Evolutionary conservation across 2,113 vertebrate genomes (phyloP).

Genomic region (Rana temporaria): DNA sequence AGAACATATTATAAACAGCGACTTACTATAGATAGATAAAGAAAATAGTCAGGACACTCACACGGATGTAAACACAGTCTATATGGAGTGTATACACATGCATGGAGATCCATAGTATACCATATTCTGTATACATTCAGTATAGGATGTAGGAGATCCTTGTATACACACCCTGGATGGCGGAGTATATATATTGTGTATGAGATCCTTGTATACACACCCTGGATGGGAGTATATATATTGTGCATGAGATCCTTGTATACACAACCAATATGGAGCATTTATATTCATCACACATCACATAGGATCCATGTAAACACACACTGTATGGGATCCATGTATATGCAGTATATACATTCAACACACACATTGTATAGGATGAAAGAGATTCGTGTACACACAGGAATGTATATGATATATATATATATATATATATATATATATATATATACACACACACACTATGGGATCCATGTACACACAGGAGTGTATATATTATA

Average conservation of each 20-base stretch:
- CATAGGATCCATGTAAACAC: background rate
- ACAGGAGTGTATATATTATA: background rate
- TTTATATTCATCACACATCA: background rate
- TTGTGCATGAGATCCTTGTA: background rate
- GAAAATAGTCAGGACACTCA: too few relatives aligned
- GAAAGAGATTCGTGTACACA: too few relatives aligned
- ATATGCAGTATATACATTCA: background rate
- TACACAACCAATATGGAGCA: background rate
- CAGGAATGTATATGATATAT: too few relatives aligned
- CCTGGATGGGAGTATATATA: background rate
- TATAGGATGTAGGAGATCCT: too few relatives aligned
- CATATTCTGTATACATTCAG: too few relatives aligned
- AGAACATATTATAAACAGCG: too few relatives aligned
- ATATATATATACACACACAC: background rate
- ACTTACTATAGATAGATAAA: too few relatives aligned
- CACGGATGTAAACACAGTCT: background rate
- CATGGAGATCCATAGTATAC: too few relatives aligned
- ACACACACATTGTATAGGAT: background rate
- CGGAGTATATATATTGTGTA: too few relatives aligned
- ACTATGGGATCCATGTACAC: background rate
- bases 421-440: too few relatives aligned
- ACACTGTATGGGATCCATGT: too few relatives aligned
- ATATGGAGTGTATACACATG: background rate
- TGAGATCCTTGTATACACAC: background rate
- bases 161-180: too few relatives aligned